Percentiles rank a stretch among this genome's conserved stretches.
Evolutionary conservation across 2,113 vertebrate species (phyloP).

Genomic region (Rhynchomys soricoides): DNA sequence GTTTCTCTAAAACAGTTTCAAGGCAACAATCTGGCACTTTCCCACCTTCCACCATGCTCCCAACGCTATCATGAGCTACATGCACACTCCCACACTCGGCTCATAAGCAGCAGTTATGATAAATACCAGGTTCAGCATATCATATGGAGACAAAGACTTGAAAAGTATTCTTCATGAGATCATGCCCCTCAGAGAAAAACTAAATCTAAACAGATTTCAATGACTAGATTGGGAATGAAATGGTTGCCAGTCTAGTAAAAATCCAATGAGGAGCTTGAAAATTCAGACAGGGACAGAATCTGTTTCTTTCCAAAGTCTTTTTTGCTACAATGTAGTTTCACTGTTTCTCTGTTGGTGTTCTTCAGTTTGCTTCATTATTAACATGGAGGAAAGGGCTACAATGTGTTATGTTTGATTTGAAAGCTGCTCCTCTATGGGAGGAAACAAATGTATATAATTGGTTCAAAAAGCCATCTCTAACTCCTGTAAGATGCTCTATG

Average conservation of each 20-base stretch:
- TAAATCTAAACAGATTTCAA: conserved; percentile 60
- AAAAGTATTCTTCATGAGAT: conserved; percentile 37
- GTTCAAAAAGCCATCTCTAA: conserved; percentile 68
- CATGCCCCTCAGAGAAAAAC: conserved; percentile 43
- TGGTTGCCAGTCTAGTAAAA: conserved; percentile 79
- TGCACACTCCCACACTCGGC: conserved; percentile 66
- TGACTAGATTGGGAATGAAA: conserved; percentile 72
- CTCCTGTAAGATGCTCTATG: conserved; percentile 68
- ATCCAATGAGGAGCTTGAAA: conserved; percentile 70
- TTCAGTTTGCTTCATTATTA: conserved; percentile 80
- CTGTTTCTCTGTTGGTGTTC: conserved; percentile 69
- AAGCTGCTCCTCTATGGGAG: conserved; percentile 76
- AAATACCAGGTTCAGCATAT: conserved; percentile 36
- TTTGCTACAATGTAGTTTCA: conserved; percentile 76
- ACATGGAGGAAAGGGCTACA: conserved; percentile 50
- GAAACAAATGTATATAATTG: conserved; percentile 60
- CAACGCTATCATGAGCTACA: conserved; percentile 62
- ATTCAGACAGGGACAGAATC: conserved; percentile 72
- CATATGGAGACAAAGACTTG: conserved; percentile 33
- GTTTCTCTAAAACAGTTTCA: conserved; percentile 66
- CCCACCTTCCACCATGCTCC: conserved; percentile 59
- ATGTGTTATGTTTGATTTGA: conserved; percentile 72
- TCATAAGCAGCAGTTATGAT: neutral
- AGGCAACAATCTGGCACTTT: conserved; percentile 53
- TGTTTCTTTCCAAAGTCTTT: conserved; percentile 57